phyloP scores from a whole-genome alignment of 2,797 vertebrate species.

The Podarcis lilfordi region DNA sequence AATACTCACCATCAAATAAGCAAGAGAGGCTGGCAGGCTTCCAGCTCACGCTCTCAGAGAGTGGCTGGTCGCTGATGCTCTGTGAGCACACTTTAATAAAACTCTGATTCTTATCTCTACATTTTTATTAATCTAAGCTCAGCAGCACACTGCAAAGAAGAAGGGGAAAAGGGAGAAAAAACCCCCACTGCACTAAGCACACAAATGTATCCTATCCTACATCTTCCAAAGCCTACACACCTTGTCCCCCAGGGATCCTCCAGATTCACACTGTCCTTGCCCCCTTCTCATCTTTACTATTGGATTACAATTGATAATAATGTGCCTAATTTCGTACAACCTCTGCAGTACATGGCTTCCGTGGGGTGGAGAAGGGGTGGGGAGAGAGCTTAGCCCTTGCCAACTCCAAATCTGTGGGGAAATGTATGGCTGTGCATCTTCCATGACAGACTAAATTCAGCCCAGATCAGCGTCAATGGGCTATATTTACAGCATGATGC shows the following conservation, averaged over 20 bases:
- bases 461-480: neutral
- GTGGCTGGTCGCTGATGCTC: neutral
- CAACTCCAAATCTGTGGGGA: neutral
- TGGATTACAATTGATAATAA: neutral
- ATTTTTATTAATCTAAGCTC: constrained; percentile 68
- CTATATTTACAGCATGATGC: neutral
- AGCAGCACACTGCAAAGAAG: constrained; percentile 43
- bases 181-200: constrained; percentile 43
- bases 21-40: constrained; percentile 50
- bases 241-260: constrained; percentile 44
- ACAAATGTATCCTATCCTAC: constrained; percentile 29
- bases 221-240: constrained; percentile 37
- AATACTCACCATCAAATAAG: constrained; percentile 19
- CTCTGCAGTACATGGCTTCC: neutral
- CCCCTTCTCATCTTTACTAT: neutral
- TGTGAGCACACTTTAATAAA: constrained; percentile 61
- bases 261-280: constrained; percentile 9
- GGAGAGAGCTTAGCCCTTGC: neutral
- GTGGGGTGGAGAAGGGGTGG: no score
- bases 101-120: constrained; percentile 71
- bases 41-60: constrained; percentile 56
- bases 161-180: neutral
- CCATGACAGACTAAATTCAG: neutral
- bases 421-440: neutral
- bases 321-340: neutral